Evolutionary conservation across 37 sponge, comb jelly and placozoan genomes (phyloP).

Genomic region (Hexactinellida sp.): DNA sequence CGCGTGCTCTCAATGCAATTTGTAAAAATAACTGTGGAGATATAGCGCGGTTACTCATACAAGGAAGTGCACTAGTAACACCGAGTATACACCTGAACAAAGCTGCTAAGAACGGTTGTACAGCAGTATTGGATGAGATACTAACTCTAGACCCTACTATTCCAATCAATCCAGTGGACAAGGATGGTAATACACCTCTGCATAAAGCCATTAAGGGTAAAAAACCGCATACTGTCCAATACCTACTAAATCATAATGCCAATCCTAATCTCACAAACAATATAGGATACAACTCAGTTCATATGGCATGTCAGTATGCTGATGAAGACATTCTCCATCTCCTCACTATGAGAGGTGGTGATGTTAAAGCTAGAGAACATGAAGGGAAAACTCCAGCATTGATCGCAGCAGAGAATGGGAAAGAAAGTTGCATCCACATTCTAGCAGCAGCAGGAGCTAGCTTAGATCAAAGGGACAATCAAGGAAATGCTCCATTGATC

Average conservation of each 20-base stretch:
- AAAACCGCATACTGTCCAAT: not conserved
- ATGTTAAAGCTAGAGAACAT: not conserved
- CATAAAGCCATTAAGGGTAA: conserved; percentile 18
- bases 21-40: not conserved
- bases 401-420: not conserved
- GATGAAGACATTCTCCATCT: not conserved
- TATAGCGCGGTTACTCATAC: not conserved
- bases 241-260: conserved; percentile 19
- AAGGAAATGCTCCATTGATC: not conserved
- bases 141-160: not conserved
- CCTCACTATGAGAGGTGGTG: not conserved
- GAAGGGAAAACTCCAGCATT: not conserved
- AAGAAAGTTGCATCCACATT: not conserved
- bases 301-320: not conserved
- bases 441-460: not conserved
- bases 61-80: not conserved
- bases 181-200: conserved; percentile 9
- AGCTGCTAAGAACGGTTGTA: not conserved
- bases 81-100: not conserved
- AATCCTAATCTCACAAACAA: not conserved
- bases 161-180: conserved; percentile 17
- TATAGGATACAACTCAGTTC: not conserved
- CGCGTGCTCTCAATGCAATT: not conserved
- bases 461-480: not conserved
- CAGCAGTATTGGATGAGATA: not conserved